Conservation (phyloP, 2,888 invertebrate genomes). For the Hetaerina titia region DNA sequence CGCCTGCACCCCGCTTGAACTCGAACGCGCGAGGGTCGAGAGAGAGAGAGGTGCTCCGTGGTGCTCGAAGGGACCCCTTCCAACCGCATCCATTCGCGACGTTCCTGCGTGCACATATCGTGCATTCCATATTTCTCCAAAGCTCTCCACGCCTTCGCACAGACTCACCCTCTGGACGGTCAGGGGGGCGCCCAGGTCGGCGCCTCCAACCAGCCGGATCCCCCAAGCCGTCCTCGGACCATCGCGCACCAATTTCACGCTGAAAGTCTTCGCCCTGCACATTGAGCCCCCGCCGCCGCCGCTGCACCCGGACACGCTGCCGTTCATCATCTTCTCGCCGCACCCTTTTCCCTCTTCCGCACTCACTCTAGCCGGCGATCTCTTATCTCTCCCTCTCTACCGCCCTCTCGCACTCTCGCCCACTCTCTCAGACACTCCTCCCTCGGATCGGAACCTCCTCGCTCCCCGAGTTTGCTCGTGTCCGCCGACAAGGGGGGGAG, state of each 20-base stretch:
- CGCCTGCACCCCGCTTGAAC: neutral
- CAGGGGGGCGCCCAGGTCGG: constrained; percentile 91
- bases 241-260: constrained; percentile 86
- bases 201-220: constrained; percentile 91
- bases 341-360: constrained; percentile 1
- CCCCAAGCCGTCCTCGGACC: constrained; percentile 89
- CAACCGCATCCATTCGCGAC: too few species aligned
- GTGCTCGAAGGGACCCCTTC: too few species aligned
- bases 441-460: constrained; percentile 27
- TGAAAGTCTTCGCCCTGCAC: constrained; percentile 85
- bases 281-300: constrained; percentile 77
- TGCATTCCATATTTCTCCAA: neutral
- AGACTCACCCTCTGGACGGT: constrained; percentile 91
- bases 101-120: neutral
- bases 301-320: neutral
- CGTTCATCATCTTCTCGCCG: neutral
- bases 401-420: constrained; percentile 40
- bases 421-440: constrained; percentile 33
- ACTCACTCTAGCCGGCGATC: neutral
- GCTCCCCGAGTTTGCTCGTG: constrained; percentile 42
- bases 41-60: too few species aligned
- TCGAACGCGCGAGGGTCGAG: neutral
- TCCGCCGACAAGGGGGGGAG: neutral
- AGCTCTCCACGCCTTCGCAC: too few species aligned
- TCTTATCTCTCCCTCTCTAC: neutral